Base-by-base conservation (phyloP, 2,113 vertebrate genomes). In the Carlito syrichta region DNA sequence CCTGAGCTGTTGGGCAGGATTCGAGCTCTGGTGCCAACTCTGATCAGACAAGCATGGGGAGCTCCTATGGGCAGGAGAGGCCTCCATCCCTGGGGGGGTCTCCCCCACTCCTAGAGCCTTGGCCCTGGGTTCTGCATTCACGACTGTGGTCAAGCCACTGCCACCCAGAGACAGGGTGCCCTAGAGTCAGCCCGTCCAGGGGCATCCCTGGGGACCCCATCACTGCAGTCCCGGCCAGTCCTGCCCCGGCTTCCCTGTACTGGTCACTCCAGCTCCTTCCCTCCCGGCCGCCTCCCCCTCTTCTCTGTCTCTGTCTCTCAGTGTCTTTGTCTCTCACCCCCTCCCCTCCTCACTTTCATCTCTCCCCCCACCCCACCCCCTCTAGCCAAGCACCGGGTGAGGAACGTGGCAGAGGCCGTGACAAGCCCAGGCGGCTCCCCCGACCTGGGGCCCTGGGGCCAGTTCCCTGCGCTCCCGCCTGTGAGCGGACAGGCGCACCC, bases 401-500 rank as follows among this genome's bases (percentile, higher is more conserved):
- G 93, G 97, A 97, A 97, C 96, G 84, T 91, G 8, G 95, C 95
- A 92, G 97, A 86, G 97, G 91, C 93, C 30, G 16, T 60, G 97
- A 96, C 98, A 98, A 98, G 98, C 97, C 98, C 96, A 85, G 97
- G 86, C 98, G 91, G 92, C 96, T 97, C 95, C 91, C 97, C 90
- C 94, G 95, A 97, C 97, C 97, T 88, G 92, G 86, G 95, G 96
- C 97, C 94, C 96, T 69, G 40, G 86, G 97, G 96, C 95, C 96
- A 97, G 90, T 96, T 97, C 90, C 87, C 86, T 43, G 23, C 90
- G 92, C 92, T 92, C 94, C 92, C 76, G n/a, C n/a, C n/a, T n/a
- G n/a, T n/a, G n/a, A n/a, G n/a, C n/a, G n/a, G n/a, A n/a, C n/a
- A n/a, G n/a, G n/a, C n/a, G n/a, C n/a, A n/a, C n/a, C n/a, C n/a